Conservation (phyloP, 2,888 invertebrate genomes). For the Sphecodes monilicornis region DNA sequence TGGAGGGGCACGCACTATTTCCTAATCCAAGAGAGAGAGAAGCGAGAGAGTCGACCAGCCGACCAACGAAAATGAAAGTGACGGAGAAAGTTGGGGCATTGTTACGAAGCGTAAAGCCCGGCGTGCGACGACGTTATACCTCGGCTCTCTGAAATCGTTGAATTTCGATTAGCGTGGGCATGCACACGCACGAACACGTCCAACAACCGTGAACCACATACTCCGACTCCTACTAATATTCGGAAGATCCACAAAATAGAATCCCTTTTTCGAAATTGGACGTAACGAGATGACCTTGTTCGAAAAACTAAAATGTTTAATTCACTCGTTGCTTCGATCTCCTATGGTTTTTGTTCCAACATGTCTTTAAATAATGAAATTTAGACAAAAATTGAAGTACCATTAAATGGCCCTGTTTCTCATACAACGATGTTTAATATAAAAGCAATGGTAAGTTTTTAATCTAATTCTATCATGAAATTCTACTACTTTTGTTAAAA, state of each 20-base stretch:
- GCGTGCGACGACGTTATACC: slow-evolving; percentile 66
- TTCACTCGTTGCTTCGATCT: background rate
- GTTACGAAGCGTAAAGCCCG: slow-evolving; percentile 82
- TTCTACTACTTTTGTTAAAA: too few relatives aligned
- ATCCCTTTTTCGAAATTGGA: background rate
- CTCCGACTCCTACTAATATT: background rate
- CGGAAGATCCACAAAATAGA: background rate
- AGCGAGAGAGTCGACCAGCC: slow-evolving; percentile 74
- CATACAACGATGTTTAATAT: too few relatives aligned
- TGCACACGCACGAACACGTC: slow-evolving; percentile 4
- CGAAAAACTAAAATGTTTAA: background rate
- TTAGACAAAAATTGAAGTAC: too few relatives aligned
- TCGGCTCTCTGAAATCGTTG: slow-evolving; percentile 56
- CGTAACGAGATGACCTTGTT: background rate
- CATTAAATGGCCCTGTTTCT: too few relatives aligned
- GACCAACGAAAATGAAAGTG: slow-evolving; percentile 84
- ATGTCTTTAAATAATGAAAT: too few relatives aligned
- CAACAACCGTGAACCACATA: background rate
- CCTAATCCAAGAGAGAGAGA: slow-evolving; percentile 68
- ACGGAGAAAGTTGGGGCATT: slow-evolving; percentile 84
- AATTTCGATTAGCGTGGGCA: slow-evolving; percentile 54
- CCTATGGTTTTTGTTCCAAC: too few relatives aligned
- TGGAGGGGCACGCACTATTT: slow-evolving; percentile 70
- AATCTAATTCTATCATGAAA: too few relatives aligned
- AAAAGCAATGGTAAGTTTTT: too few relatives aligned